Evolutionary conservation across 2,113 vertebrate genomes (phyloP).

Genomic region (Phainopepla nitens): DNA sequence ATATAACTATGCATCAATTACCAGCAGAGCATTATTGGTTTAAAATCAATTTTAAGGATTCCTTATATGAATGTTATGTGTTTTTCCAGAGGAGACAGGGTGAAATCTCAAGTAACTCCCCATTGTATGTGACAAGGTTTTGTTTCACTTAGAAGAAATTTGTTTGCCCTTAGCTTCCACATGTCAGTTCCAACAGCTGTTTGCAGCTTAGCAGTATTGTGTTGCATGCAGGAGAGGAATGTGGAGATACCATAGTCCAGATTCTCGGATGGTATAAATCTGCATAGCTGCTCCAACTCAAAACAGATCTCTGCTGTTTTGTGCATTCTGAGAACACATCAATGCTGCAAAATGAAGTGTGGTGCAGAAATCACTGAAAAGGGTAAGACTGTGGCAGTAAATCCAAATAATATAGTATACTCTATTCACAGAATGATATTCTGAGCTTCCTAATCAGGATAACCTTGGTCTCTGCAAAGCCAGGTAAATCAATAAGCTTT

Average conservation of each 20-base stretch:
- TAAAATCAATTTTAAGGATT: neutral
- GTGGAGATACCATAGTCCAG: neutral
- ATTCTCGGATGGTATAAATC: conserved; percentile 27
- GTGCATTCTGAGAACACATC: neutral
- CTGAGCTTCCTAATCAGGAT: neutral
- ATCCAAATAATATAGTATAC: neutral
- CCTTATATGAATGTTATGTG: neutral
- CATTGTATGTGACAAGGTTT: neutral
- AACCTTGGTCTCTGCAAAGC: neutral
- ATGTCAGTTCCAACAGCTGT: conserved; percentile 22
- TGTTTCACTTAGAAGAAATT: neutral
- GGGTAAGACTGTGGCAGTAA: neutral
- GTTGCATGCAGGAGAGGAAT: neutral
- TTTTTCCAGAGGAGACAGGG: neutral
- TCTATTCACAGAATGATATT: neutral
- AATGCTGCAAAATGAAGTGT: neutral
- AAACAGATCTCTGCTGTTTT: conserved; percentile 12
- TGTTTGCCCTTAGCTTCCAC: neutral
- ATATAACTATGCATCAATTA: neutral
- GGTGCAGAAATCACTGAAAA: neutral
- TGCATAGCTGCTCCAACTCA: neutral
- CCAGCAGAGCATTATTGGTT: neutral
- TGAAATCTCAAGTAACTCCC: neutral
- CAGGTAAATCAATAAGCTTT: neutral
- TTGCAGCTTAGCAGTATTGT: neutral